These are phyloP conservation scores for Myanophis thanlyinensis DNA, from an alignment of 2,113 vertebrate species.

Conservation along the genomic window DNA sequence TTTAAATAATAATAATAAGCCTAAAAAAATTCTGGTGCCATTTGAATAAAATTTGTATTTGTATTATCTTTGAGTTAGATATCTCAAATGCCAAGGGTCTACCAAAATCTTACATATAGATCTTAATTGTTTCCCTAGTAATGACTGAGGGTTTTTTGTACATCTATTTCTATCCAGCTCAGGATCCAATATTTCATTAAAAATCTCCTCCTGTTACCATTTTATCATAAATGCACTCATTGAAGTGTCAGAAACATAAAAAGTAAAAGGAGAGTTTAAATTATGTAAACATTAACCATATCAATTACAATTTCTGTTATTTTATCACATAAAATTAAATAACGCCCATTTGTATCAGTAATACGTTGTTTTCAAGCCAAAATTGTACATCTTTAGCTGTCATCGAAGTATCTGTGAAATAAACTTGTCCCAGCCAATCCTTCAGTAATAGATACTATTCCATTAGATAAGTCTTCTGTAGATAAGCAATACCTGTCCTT, in stretches of 20 bases:
- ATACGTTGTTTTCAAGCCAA: neutral
- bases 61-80: neutral
- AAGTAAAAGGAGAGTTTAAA: neutral
- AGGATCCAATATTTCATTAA: neutral
- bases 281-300: neutral
- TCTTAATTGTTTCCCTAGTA: neutral
- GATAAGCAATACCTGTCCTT: neutral
- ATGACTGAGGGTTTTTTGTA: neutral
- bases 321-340: neutral
- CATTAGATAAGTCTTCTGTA: neutral
- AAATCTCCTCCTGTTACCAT: neutral
- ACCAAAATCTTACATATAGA: neutral
- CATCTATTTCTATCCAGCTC: neutral
- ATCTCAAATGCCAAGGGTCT: neutral
- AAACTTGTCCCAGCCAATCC: neutral
- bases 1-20: neutral
- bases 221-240: neutral
- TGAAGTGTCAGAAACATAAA: neutral
- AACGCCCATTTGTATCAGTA: neutral
- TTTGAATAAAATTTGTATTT: neutral
- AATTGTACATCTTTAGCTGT: neutral
- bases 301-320: neutral
- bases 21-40: neutral
- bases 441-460: too few relatives aligned
- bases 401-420: neutral